Conservation (phyloP, 1,140 invertebrate genomes). For the Bactericera cockerelli region DNA sequence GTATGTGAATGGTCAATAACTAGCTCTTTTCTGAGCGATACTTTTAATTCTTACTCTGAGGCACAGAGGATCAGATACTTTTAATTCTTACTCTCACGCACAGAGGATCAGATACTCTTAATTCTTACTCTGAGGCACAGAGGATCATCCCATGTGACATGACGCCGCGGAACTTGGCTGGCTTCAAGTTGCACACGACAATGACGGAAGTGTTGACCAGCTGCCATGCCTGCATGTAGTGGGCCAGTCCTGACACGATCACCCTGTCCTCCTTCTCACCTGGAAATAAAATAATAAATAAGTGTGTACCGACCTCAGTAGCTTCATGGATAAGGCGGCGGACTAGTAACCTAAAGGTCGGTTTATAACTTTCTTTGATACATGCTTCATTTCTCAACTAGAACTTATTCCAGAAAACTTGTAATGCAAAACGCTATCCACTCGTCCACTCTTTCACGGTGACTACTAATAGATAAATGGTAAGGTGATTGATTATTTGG, state of each 20-base stretch:
- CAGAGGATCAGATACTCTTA: conserved; percentile 11
- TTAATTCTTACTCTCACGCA: conserved; percentile 2
- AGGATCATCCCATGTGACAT: conserved; percentile 9
- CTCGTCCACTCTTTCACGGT: too few relatives aligned
- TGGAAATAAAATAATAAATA: neutral
- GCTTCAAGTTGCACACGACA: conserved; percentile 9
- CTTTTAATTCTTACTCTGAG: too few relatives aligned
- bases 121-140: conserved; percentile 8
- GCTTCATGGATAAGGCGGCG: too few relatives aligned
- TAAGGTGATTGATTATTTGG: too few relatives aligned
- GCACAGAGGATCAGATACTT: conserved; percentile 12
- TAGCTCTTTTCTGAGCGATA: too few relatives aligned
- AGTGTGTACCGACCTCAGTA: too few relatives aligned
- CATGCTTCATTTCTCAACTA: too few relatives aligned
- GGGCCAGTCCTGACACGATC: neutral
- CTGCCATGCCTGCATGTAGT: neutral
- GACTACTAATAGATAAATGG: too few relatives aligned
- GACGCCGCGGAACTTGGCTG: conserved; percentile 9
- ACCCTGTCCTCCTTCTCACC: neutral
- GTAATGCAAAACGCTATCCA: too few relatives aligned
- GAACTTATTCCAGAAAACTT: too few relatives aligned
- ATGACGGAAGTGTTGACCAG: neutral
- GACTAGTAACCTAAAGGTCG: too few relatives aligned
- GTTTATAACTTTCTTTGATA: neutral
- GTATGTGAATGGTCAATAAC: too few relatives aligned